Conservation (phyloP, 1,140 invertebrate species). For the Lerema accius region DNA sequence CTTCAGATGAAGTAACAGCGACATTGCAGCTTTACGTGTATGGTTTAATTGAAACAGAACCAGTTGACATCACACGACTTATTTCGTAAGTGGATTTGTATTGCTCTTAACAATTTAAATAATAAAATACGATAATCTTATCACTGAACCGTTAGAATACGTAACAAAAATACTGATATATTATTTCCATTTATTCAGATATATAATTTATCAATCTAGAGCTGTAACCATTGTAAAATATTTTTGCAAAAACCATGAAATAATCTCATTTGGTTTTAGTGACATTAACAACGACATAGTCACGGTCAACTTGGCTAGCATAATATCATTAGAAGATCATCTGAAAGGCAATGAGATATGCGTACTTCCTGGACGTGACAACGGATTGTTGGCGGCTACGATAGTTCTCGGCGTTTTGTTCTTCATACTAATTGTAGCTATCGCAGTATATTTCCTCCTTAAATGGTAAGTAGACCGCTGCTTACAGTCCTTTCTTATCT, state of each 20-base stretch:
- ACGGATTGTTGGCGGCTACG: constrained; percentile 62
- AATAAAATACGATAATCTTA: too few species aligned
- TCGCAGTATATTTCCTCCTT: constrained; percentile 57
- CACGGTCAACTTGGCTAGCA: constrained; percentile 47
- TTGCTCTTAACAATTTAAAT: constrained; percentile 27
- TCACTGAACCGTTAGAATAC: too few species aligned
- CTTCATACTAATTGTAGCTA: constrained; percentile 56
- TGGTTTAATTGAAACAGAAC: constrained; percentile 59
- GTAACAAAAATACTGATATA: too few species aligned
- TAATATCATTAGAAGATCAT: constrained; percentile 69
- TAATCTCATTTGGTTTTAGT: constrained; percentile 52
- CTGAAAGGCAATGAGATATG: constrained; percentile 57
- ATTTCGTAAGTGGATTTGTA: constrained; percentile 41
- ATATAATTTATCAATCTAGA: too few species aligned
- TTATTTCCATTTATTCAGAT: too few species aligned
- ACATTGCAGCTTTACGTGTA: constrained; percentile 66
- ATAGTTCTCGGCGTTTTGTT: constrained; percentile 64
- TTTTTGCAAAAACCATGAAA: too few species aligned
- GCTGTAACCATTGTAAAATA: too few species aligned
- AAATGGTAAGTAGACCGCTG: constrained; percentile 58
- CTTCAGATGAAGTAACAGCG: constrained; percentile 34
- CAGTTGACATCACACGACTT: constrained; percentile 54
- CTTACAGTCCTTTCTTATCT: constrained; percentile 39
- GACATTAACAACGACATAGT: constrained; percentile 56
- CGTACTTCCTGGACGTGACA: constrained; percentile 52